Evolutionary conservation across 2,888 invertebrate genomes (phyloP).

Genomic region (Marasmarcha lunaedactyla): DNA sequence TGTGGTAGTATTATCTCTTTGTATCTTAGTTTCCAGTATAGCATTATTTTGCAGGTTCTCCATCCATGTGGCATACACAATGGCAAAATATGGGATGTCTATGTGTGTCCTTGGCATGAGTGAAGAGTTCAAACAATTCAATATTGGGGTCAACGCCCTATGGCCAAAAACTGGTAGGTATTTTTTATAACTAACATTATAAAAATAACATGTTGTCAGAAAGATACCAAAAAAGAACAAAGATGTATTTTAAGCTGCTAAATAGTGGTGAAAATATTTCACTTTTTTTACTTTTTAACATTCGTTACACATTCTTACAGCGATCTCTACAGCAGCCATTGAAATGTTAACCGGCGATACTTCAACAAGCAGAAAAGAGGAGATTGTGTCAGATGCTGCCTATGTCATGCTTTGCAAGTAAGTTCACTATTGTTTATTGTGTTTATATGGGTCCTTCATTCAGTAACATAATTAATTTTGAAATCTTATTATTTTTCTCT

Average conservation of each 20-base stretch:
- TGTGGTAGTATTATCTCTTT: too few relatives aligned
- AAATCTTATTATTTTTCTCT: too few relatives aligned
- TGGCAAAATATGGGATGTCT: slow-evolving; percentile 99
- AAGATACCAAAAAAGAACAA: too few relatives aligned
- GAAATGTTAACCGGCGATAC: slow-evolving; percentile 85
- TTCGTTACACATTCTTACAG: slow-evolving; percentile 65
- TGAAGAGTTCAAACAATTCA: slow-evolving; percentile 86
- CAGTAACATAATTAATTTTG: too few relatives aligned
- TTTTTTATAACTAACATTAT: neutral
- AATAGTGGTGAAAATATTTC: too few relatives aligned
- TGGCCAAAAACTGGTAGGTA: slow-evolving; percentile 91
- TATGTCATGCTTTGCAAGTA: slow-evolving; percentile 79
- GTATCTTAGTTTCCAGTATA: too few relatives aligned
- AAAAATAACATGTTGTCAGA: neutral
- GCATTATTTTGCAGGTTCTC: slow-evolving; percentile 70
- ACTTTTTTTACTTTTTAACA: too few relatives aligned
- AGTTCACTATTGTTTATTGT: slow-evolving; percentile 12
- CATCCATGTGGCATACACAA: slow-evolving; percentile 94
- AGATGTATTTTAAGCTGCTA: too few relatives aligned
- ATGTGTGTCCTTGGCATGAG: slow-evolving; percentile 98
- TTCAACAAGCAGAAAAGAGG: slow-evolving; percentile 79
- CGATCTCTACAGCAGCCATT: slow-evolving; percentile 93
- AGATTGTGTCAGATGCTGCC: slow-evolving; percentile 91
- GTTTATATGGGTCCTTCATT: too few relatives aligned
- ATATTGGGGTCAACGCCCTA: slow-evolving; percentile 93